Evolutionary conservation across 2,797 vertebrate species (phyloP).

Genomic region (Rhodeus uyekii): DNA sequence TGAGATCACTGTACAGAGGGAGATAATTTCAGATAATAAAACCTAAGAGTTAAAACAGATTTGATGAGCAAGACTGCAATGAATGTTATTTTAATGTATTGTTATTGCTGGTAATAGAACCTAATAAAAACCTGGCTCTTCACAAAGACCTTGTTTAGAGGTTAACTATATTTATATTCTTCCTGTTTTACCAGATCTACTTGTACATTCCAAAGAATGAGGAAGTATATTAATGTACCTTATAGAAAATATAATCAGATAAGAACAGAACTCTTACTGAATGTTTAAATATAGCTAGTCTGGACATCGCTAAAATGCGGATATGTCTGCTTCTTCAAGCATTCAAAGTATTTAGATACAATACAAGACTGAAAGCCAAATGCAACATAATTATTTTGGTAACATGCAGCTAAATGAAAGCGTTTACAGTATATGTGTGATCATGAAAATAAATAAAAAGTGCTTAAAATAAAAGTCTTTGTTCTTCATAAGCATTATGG

Average conservation of each 20-base stretch:
- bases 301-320: not conserved
- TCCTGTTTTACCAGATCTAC: conserved; percentile 44
- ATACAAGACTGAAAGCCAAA: not conserved
- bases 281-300: conserved; percentile 15
- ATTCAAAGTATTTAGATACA: not conserved
- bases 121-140: conserved; percentile 28
- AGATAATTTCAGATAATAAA: conserved; percentile 6
- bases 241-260: conserved; percentile 1
- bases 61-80: conserved; percentile 8
- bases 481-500: not conserved
- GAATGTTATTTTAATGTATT: not conserved
- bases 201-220: conserved; percentile 29
- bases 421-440: not conserved
- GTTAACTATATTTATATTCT: conserved; percentile 50
- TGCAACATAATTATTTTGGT: conserved; percentile 7
- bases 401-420: not conserved
- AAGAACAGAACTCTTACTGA: not conserved
- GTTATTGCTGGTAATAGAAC: not conserved
- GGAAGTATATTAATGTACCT: conserved; percentile 15
- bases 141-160: conserved; percentile 43
- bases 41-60: not conserved
- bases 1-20: conserved; percentile 15
- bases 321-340: not conserved
- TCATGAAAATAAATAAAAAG: conserved; percentile 22
- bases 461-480: conserved; percentile 4